Evolutionary conservation across 2,113 vertebrate genomes (phyloP).

Genomic region (Hemibagrus wyckioides): DNA sequence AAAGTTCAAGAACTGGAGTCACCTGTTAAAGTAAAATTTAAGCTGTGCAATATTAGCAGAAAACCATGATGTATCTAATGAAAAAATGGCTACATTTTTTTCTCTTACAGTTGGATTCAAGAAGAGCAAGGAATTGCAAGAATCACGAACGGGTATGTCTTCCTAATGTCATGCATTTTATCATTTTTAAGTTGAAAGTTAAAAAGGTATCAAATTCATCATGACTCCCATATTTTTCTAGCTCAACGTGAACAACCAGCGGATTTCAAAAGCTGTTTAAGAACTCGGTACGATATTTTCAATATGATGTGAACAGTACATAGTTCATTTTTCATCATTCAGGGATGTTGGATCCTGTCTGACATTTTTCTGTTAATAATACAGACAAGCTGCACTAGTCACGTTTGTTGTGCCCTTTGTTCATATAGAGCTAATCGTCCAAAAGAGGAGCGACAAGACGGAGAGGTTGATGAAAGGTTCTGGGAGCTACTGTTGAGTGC

Average conservation of each 20-base stretch:
- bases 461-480: slow-evolving; percentile 72
- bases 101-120: slow-evolving; percentile 81
- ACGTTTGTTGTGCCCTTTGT: background rate
- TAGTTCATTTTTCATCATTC: background rate
- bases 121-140: slow-evolving; percentile 73
- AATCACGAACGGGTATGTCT: slow-evolving; percentile 67
- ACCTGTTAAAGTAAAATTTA: background rate
- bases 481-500: slow-evolving; percentile 84
- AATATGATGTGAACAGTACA: background rate
- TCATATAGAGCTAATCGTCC: slow-evolving; percentile 54
- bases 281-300: slow-evolving; percentile 47
- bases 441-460: slow-evolving; percentile 57
- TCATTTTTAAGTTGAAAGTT: background rate
- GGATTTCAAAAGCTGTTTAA: slow-evolving; percentile 70
- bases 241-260: slow-evolving; percentile 62
- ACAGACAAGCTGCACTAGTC: background rate
- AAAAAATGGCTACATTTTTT: slow-evolving; percentile 21
- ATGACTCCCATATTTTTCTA: slow-evolving; percentile 41
- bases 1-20: background rate
- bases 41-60: background rate
- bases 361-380: background rate
- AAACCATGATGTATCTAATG: background rate
- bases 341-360: background rate
- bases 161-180: background rate
- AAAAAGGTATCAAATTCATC: background rate